These are phyloP conservation scores for Cottus gobio DNA, from an alignment of 2,113 vertebrate genomes.

Conservation along the genomic window DNA sequence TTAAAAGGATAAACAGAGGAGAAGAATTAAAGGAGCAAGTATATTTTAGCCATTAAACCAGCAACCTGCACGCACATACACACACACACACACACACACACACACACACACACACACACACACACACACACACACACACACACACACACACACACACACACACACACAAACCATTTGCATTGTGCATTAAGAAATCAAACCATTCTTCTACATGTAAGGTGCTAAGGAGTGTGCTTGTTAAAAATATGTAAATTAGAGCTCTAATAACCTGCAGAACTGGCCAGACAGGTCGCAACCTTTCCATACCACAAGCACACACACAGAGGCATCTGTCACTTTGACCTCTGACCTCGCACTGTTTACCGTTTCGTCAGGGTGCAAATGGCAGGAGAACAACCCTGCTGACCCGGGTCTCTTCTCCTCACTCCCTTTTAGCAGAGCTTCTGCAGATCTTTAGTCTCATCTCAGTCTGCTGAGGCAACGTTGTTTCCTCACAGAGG, in stretches of 20 bases:
- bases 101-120: neutral
- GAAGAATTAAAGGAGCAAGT: neutral
- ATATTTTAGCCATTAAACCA: neutral
- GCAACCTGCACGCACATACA: neutral
- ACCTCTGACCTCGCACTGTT: slow-evolving; percentile 44
- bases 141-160: neutral
- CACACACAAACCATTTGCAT: neutral
- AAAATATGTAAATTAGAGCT: slow-evolving; percentile 34
- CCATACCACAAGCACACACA: slow-evolving; percentile 2
- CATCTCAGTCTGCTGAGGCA: neutral
- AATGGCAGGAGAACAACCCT: neutral
- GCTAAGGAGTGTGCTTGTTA: neutral
- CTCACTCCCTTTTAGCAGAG: neutral
- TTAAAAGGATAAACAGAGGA: neutral
- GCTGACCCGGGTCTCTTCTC: neutral
- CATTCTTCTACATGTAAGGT: too few species aligned
- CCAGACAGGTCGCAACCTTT: slow-evolving; percentile 44
- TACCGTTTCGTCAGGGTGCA: neutral
- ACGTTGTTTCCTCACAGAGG: neutral
- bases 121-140: neutral
- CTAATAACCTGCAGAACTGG: neutral
- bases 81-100: too few species aligned
- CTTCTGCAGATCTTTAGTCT: neutral
- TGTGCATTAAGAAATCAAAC: neutral
- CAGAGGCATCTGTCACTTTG: slow-evolving; percentile 36